Percentiles rank a stretch among this genome's conserved stretches.
phyloP scores from a whole-genome alignment of 1,140 invertebrate species.

The Rhysida immarginata region DNA sequence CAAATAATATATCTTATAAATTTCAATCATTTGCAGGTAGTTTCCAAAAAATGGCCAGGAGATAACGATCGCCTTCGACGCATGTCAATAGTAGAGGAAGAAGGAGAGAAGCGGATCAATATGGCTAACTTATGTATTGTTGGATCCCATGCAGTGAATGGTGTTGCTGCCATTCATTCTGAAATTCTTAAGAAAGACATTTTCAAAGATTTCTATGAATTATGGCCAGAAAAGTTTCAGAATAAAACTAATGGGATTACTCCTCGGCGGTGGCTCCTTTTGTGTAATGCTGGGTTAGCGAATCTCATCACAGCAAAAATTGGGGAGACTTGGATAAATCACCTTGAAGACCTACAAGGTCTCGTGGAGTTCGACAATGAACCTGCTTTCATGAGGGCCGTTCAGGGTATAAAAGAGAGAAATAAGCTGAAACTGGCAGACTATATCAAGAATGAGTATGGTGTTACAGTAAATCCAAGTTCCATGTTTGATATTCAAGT shows the following conservation, averaged over 20 bases:
- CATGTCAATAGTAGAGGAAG: conserved; percentile 92
- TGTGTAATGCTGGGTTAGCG: conserved; percentile 88
- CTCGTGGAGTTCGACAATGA: conserved; percentile 77
- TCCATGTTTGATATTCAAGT: conserved; percentile 98
- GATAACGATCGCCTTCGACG: conserved; percentile 72
- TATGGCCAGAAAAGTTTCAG: conserved; percentile 92
- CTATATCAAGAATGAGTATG: conserved; percentile 73
- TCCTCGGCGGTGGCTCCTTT: conserved; percentile 83
- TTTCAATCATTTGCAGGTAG: conserved; percentile 58
- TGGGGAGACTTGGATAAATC: conserved; percentile 87
- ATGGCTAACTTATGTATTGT: conserved; percentile 96
- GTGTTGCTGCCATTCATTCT: conserved; percentile 93
- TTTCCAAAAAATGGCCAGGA: conserved; percentile 60
- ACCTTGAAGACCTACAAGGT: conserved; percentile 70
- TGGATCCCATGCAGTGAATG: conserved; percentile 94
- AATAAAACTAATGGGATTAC: conserved; percentile 99
- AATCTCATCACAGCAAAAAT: conserved; percentile 95
- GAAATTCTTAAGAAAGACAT: conserved; percentile 80
- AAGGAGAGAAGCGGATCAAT: conserved; percentile 88
- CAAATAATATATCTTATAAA: conserved; percentile 98
- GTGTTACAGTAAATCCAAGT: conserved; percentile 75
- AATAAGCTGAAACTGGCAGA: conserved; percentile 86
- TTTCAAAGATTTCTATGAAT: conserved; percentile 89
- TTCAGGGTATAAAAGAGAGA: conserved; percentile 95
- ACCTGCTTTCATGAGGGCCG: conserved; percentile 63